Evolutionary conservation across 2,888 invertebrate genomes (phyloP).

Genomic region (Dasypogon diadema): DNA sequence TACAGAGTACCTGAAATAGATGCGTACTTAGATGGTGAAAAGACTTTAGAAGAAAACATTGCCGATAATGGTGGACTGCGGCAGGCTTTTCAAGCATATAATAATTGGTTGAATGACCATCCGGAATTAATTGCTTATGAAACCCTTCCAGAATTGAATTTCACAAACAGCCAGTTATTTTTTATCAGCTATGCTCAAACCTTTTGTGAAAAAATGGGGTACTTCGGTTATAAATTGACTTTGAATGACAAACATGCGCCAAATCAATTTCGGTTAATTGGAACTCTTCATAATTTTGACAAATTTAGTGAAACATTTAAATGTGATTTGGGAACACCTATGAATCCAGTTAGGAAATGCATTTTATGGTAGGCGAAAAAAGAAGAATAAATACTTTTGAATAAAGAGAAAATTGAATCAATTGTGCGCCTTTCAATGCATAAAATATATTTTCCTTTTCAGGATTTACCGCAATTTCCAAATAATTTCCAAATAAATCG

Average conservation of each 20-base stretch:
- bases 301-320: conserved; percentile 21
- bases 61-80: conserved; percentile 29
- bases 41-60: conserved; percentile 34
- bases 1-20: conserved; percentile 10
- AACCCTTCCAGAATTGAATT: background rate
- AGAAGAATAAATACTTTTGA: too few relatives aligned
- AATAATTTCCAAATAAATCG: too few relatives aligned
- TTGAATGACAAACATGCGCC: background rate
- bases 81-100: conserved; percentile 9
- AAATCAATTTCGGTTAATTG: conserved; percentile 21
- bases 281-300: conserved; percentile 20
- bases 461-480: too few relatives aligned
- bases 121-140: background rate
- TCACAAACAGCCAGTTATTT: background rate
- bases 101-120: conserved; percentile 23
- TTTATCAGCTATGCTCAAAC: background rate
- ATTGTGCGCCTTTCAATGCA: too few relatives aligned
- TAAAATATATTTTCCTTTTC: too few relatives aligned
- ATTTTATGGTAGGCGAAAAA: background rate
- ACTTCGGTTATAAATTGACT: background rate
- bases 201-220: background rate
- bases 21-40: background rate
- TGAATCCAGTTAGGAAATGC: conserved; percentile 43
- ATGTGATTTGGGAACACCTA: conserved; percentile 2
- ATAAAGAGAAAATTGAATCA: background rate